These are phyloP conservation scores for Perodicticus potto DNA, from an alignment of 2,797 vertebrate genomes.

Conservation along the genomic window DNA sequence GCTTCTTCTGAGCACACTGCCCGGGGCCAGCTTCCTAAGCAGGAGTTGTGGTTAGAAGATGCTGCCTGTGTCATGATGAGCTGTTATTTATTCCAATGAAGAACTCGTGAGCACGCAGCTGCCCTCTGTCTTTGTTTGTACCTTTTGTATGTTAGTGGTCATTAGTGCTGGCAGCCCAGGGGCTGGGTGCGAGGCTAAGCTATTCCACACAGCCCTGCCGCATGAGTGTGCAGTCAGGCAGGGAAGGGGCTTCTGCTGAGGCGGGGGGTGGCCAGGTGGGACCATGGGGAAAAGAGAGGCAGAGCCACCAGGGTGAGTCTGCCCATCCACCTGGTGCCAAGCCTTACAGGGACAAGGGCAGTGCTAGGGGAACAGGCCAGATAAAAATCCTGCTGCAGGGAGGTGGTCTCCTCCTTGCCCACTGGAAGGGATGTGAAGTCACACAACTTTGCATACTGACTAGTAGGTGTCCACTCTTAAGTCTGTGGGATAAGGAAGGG, in stretches of 20 bases:
- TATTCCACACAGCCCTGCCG: neutral
- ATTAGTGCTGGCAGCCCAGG: accelerated
- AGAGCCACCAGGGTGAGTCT: accelerated
- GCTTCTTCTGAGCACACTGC: slow-evolving; percentile 15
- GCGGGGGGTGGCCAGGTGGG: accelerated
- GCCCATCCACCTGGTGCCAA: accelerated
- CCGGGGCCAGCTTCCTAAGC: slow-evolving; percentile 26
- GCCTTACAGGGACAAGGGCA: accelerated
- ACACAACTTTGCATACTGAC: neutral
- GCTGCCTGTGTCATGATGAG: slow-evolving; percentile 13
- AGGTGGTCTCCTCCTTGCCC: neutral
- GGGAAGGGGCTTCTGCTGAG: neutral
- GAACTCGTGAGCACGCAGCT: neutral
- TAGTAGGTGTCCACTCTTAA: accelerated
- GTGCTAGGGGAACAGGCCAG: neutral
- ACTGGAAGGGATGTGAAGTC: neutral
- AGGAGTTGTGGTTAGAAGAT: neutral
- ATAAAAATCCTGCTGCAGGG: accelerated
- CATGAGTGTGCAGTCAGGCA: neutral
- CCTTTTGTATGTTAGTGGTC: accelerated
- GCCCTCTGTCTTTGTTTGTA: neutral
- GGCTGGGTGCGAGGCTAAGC: neutral
- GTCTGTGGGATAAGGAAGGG: neutral
- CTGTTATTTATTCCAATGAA: slow-evolving; percentile 79
- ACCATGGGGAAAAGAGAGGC: neutral